Evolutionary conservation across 2,888 invertebrate genomes (phyloP).

Genomic region (Cryptus viduatorius): DNA sequence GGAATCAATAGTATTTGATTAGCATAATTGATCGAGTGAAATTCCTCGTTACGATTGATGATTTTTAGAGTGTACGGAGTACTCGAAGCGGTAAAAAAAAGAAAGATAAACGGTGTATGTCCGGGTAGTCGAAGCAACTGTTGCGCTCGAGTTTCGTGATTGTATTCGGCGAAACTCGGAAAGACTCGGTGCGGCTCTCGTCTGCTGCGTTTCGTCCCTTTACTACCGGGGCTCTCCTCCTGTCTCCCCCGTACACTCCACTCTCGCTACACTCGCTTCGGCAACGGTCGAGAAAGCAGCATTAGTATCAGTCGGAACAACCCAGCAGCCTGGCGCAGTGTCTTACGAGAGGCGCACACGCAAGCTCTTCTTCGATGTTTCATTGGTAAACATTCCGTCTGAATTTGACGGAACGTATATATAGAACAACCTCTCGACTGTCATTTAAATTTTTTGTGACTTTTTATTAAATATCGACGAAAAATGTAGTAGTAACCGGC

Average conservation of each 20-base stretch:
- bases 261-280: slow-evolving; percentile 59
- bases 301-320: slow-evolving; percentile 64
- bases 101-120: slow-evolving; percentile 10
- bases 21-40: background rate
- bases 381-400: slow-evolving; percentile 78
- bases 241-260: slow-evolving; percentile 36
- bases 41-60: background rate
- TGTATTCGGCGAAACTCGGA: slow-evolving; percentile 57
- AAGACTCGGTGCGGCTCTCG: slow-evolving; percentile 54
- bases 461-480: background rate
- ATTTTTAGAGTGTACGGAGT: too few species aligned
- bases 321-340: slow-evolving; percentile 60
- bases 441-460: slow-evolving; percentile 24
- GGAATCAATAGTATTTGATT: background rate
- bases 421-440: slow-evolving; percentile 2
- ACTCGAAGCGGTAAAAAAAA: slow-evolving; percentile 12
- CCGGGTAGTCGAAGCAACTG: slow-evolving; percentile 60
- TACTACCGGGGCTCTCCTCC: slow-evolving; percentile 39
- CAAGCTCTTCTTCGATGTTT: slow-evolving; percentile 45
- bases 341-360: slow-evolving; percentile 35
- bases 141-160: slow-evolving; percentile 66
- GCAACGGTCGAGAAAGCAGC: slow-evolving; percentile 65
- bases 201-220: slow-evolving; percentile 63
- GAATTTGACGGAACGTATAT: slow-evolving; percentile 62
- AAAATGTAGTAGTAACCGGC: background rate